Conservation (phyloP, 92 coral and sea anemone genomes). For the Zoanthus sociatus region DNA sequence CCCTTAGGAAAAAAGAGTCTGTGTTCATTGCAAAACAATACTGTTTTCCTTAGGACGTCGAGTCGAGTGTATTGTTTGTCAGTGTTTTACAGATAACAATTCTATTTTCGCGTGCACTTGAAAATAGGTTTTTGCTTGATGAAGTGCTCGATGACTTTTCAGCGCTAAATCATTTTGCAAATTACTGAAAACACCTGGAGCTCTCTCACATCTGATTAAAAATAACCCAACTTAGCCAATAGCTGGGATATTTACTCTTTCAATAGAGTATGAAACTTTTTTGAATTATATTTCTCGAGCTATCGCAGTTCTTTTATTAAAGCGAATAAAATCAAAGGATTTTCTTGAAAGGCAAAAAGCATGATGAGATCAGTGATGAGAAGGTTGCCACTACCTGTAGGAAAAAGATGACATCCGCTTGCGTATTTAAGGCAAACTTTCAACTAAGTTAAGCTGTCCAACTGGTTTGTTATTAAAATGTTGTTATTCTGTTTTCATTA, state of each 20-base stretch:
- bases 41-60: slow-evolving; percentile 37
- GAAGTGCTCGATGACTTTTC: slow-evolving; percentile 50
- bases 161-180: slow-evolving; percentile 72
- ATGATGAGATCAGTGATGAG: slow-evolving; percentile 7
- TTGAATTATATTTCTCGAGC: not conserved
- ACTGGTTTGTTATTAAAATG: slow-evolving; percentile 41
- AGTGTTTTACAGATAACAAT: slow-evolving; percentile 33
- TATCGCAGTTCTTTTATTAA: not conserved
- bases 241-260: slow-evolving; percentile 46
- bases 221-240: slow-evolving; percentile 49
- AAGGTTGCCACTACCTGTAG: not conserved
- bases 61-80: slow-evolving; percentile 41
- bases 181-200: slow-evolving; percentile 62
- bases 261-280: slow-evolving; percentile 35
- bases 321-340: not conserved
- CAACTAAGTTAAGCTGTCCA: slow-evolving; percentile 32
- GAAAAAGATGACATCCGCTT: slow-evolving; percentile 28
- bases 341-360: not conserved
- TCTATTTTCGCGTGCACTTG: slow-evolving; percentile 49
- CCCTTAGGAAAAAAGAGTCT: slow-evolving; percentile 27
- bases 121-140: slow-evolving; percentile 47
- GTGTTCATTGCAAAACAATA: slow-evolving; percentile 36
- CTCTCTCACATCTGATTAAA: slow-evolving; percentile 63
- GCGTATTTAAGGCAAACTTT: slow-evolving; percentile 28
- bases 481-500: slow-evolving; percentile 45